Conservation (phyloP, 2,797 vertebrate species). For the Carduelis carduelis region DNA sequence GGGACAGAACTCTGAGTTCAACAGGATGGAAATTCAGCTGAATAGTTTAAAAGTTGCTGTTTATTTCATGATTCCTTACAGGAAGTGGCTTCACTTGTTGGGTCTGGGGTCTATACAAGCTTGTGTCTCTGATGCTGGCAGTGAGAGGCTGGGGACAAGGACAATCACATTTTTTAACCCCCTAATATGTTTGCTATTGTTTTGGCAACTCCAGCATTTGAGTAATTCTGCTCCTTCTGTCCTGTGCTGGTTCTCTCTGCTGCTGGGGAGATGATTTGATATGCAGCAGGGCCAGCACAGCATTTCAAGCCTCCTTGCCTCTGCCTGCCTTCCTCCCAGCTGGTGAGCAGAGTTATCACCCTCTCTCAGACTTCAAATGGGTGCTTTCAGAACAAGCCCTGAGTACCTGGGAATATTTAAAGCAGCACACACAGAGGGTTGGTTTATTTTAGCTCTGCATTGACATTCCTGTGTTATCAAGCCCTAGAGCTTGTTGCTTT, state of each 20-base stretch:
- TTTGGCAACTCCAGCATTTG: not conserved
- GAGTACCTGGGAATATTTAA: constrained; percentile 25
- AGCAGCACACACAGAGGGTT: not conserved
- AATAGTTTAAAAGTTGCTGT: not conserved
- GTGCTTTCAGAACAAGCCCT: not conserved
- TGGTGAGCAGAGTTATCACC: not conserved
- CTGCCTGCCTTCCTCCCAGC: not conserved
- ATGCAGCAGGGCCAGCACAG: not conserved
- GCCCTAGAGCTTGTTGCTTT: constrained; percentile 22
- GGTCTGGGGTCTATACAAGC: not conserved
- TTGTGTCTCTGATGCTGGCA: not conserved
- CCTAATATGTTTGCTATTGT: not conserved
- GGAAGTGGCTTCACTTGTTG: not conserved
- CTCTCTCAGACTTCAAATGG: not conserved
- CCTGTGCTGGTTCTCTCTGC: not conserved
- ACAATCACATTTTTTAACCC: not conserved
- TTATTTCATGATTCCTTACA: not conserved
- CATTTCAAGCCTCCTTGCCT: not conserved
- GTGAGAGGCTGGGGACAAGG: not conserved
- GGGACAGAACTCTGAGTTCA: not conserved
- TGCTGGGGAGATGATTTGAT: not conserved
- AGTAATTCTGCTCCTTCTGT: not conserved
- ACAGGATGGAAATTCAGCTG: not conserved
- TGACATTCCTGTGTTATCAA: constrained; percentile 64
- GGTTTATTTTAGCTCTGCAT: constrained; percentile 1